Percentiles rank a stretch among this genome's conserved stretches.
These are phyloP conservation scores for Sebastolobus alascanus DNA, from an alignment of 2,797 vertebrate genomes.

Conservation along the genomic window DNA sequence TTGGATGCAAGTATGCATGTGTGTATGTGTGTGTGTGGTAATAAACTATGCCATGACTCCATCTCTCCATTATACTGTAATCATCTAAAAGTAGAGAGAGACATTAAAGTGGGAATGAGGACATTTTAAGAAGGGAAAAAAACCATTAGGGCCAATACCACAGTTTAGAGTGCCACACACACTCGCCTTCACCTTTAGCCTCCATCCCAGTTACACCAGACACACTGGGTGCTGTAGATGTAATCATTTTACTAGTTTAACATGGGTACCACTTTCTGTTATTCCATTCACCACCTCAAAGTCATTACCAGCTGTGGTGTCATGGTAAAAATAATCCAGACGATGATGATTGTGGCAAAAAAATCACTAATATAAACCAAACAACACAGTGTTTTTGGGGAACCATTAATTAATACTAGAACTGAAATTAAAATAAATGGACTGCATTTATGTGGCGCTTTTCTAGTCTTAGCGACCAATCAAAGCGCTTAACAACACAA, in stretches of 20 bases:
- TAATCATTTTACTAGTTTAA: conserved; percentile 31
- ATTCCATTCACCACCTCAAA: conserved; percentile 37
- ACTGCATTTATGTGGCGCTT: neutral
- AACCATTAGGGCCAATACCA: conserved; percentile 64
- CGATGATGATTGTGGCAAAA: conserved; percentile 20
- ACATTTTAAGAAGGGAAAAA: conserved; percentile 67
- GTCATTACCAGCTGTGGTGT: conserved; percentile 33
- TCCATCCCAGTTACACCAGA: conserved; percentile 53
- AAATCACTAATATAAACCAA: conserved; percentile 10
- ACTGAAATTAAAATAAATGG: neutral
- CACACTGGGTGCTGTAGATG: conserved; percentile 27
- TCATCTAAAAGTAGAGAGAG: conserved; percentile 74
- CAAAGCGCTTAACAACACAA: neutral
- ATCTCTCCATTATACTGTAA: conserved; percentile 79
- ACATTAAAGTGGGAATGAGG: conserved; percentile 76
- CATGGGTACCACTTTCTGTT: conserved; percentile 48
- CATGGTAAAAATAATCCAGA: conserved; percentile 28
- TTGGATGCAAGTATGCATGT: conserved; percentile 49
- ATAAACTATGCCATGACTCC: conserved; percentile 78
- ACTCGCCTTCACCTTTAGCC: conserved; percentile 74
- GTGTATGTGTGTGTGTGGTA: conserved; percentile 53
- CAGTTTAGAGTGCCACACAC: conserved; percentile 66
- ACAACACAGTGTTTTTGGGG: neutral
- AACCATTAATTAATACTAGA: neutral
- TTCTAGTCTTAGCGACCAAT: neutral